Conservation (phyloP, 2,797 vertebrate genomes). For the Pantherophis vulpinus region DNA sequence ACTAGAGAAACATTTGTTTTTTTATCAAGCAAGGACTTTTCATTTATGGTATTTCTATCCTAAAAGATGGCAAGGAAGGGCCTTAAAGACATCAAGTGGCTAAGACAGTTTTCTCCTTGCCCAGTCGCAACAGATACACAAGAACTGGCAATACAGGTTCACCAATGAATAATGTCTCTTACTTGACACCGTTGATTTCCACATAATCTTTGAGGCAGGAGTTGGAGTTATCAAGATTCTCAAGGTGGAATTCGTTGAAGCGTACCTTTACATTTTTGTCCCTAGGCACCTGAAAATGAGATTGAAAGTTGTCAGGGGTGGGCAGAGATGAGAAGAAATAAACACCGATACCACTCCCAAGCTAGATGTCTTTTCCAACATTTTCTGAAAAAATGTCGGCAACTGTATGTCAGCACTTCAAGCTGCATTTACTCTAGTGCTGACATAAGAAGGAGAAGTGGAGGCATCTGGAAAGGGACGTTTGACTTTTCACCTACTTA, state of each 20-base stretch:
- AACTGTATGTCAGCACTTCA: not conserved
- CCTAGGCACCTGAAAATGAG: conserved; percentile 74
- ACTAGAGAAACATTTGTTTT: not conserved
- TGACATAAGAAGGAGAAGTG: too few relatives aligned
- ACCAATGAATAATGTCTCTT: conserved; percentile 32
- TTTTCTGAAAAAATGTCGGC: rapidly evolving
- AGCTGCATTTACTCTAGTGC: too few relatives aligned
- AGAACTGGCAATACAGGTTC: not conserved
- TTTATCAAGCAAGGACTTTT: not conserved
- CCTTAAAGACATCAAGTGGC: not conserved
- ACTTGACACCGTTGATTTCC: conserved; percentile 78
- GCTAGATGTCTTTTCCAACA: not conserved
- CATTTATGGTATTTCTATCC: not conserved
- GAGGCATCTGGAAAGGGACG: too few relatives aligned
- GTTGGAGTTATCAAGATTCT: conserved; percentile 58
- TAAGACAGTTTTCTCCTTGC: not conserved
- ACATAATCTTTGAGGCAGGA: conserved; percentile 86
- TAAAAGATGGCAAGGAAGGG: not conserved
- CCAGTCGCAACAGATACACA: not conserved
- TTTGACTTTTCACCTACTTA: too few relatives aligned
- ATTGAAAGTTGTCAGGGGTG: rapidly evolving
- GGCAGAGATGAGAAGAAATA: not conserved
- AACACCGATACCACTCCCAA: not conserved
- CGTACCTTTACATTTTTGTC: conserved; percentile 78
- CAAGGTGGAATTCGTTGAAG: conserved; percentile 83